Base-by-base conservation (phyloP, 1,140 invertebrate genomes). In the Habropoda laboriosa region DNA sequence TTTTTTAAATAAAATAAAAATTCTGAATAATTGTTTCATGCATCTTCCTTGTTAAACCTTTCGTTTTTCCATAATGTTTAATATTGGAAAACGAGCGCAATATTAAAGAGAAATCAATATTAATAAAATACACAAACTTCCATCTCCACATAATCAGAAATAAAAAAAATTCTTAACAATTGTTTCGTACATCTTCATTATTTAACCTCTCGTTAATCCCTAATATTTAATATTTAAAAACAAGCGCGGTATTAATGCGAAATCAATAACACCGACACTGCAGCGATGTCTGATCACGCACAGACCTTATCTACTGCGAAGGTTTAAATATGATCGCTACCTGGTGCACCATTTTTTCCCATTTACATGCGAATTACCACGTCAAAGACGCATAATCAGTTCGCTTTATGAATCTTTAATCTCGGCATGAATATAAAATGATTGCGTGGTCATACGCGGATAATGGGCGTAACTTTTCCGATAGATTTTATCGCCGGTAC, bases 331-430 rank as follows among this genome's bases (percentile, higher is more conserved):
- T 38, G 12, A 12, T 21, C n/a, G 4, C 5, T n/a, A 16, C 3
- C 21, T 38, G 16, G n/a, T 3, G 45, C 3, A 76, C 27, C 45
- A 53, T 75, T 45, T 47, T 58, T 35, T 30, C 74, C 0, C 32
- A 70, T 70, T 70, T 77, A 12, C 66, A 70, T 58, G 12, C 8
- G 40, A 70, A 77, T 77, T 16, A 27, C 32, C n/a, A 35, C 18
- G 32, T 57, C 27, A 18, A 32, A 51, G 27, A 32, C 61, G 35
- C 49, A 77, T 47, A 70, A 77, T 77, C 74, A 49, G 58, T 47
- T 7, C 18, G 10, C 64, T 32, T 77, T 60, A 77, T 71, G 66
- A 71, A 77, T 60, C 42, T 77, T 67, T 77, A 77, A 77, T 71
- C 42, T 8, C 24, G 3, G 21, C 51, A 70, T 71, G 75, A 77